phyloP scores from a whole-genome alignment of 2,113 vertebrate species.

The Neotoma lepida region DNA sequence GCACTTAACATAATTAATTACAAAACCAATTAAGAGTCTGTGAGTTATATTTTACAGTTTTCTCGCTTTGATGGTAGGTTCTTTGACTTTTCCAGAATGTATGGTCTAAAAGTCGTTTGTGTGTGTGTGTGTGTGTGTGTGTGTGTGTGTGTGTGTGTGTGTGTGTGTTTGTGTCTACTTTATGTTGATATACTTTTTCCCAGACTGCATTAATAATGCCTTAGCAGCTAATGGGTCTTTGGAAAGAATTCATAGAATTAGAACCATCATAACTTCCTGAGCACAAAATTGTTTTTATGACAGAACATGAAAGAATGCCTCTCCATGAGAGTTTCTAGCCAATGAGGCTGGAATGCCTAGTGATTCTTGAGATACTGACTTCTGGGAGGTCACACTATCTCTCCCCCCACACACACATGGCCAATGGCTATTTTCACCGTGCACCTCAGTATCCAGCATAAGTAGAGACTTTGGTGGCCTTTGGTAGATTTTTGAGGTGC shows the following conservation, averaged over 20 bases:
- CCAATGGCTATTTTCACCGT: not conserved
- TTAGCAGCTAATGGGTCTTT: not conserved
- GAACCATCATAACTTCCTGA: constrained; percentile 33
- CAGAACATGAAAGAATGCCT: not conserved
- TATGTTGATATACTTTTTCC: constrained; percentile 23
- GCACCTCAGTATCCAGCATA: not conserved
- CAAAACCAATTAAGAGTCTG: constrained; percentile 31
- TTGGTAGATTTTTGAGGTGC: not conserved
- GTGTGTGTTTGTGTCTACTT: not conserved
- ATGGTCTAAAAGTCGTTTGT: not conserved
- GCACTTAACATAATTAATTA: constrained; percentile 53
- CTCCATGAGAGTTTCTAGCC: not conserved
- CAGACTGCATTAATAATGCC: not conserved
- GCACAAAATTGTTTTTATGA: constrained; percentile 18
- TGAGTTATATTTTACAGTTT: constrained; percentile 38
- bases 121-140: not conserved
- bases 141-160: not conserved
- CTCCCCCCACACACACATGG: not conserved
- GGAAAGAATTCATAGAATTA: constrained; percentile 29
- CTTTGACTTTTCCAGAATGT: constrained; percentile 2
- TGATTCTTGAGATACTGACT: not conserved
- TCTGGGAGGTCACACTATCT: not conserved
- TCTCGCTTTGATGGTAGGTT: constrained; percentile 51
- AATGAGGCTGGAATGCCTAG: not conserved
- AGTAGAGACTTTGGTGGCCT: constrained; percentile 3